These are phyloP conservation scores for Ailuropoda melanoleuca DNA, from an alignment of 2,113 vertebrate species.

Conservation along the genomic window DNA sequence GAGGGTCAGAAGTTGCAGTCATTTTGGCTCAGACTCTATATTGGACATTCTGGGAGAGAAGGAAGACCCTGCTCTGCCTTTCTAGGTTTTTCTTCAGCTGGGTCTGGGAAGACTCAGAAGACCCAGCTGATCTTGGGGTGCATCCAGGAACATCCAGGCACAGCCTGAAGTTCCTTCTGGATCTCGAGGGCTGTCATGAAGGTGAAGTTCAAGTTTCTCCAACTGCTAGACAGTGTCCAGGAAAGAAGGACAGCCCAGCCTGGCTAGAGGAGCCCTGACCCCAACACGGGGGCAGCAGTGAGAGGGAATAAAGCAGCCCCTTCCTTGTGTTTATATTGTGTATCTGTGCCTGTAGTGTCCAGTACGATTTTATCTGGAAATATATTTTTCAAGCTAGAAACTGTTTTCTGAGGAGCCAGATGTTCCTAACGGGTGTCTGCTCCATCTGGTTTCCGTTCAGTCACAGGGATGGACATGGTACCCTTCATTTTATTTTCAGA, in stretches of 20 bases:
- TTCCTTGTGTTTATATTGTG: fast-evolving
- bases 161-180: not conserved
- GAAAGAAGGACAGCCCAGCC: not conserved
- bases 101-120: not conserved
- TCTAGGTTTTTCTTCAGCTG: not conserved
- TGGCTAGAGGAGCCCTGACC: not conserved
- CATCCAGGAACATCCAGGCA: not conserved
- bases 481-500: not conserved
- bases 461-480: not conserved
- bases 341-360: not conserved
- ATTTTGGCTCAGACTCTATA: not conserved
- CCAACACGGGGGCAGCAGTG: not conserved
- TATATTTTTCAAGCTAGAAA: not conserved
- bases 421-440: not conserved
- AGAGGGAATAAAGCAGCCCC: not conserved
- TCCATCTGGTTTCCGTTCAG: not conserved
- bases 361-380: not conserved
- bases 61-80: not conserved
- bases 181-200: not conserved
- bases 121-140: not conserved
- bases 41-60: not conserved
- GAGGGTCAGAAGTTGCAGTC: not conserved
- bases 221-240: not conserved
- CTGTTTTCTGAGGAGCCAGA: not conserved
- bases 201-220: not conserved